These are phyloP conservation scores for Alligator sinensis DNA, from an alignment of 2,113 vertebrate species.

Conservation along the genomic window DNA sequence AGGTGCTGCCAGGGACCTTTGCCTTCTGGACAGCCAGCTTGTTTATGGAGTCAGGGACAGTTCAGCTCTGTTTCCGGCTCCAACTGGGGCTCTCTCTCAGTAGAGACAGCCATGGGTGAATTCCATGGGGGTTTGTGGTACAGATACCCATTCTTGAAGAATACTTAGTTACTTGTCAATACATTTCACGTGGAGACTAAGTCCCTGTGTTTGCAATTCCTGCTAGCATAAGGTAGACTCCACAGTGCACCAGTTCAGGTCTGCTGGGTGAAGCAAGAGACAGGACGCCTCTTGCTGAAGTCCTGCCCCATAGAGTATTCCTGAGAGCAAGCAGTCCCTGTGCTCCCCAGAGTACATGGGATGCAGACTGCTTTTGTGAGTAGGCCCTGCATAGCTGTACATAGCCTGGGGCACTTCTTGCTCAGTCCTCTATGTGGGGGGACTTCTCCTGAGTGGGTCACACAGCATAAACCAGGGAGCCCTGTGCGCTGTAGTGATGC, in stretches of 20 bases:
- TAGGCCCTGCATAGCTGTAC: neutral
- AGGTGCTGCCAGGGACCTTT: neutral
- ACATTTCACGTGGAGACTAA: neutral
- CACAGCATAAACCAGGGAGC: neutral
- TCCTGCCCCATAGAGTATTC: neutral
- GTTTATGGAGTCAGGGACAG: neutral
- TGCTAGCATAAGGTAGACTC: neutral
- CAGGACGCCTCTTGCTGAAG: neutral
- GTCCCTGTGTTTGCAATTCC: neutral
- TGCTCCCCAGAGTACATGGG: neutral
- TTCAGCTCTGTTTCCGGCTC: fast-evolving
- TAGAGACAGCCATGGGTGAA: neutral
- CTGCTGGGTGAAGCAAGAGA: neutral
- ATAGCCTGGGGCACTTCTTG: neutral
- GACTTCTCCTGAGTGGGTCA: neutral
- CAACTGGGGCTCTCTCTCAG: neutral
- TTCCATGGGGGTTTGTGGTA: neutral
- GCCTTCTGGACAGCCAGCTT: neutral
- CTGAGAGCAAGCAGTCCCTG: neutral
- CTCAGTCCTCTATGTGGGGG: neutral
- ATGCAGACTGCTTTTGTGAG: neutral
- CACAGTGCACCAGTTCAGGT: neutral
- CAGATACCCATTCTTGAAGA: neutral
- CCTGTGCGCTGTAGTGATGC: neutral
- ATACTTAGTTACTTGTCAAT: neutral